Base-by-base conservation (phyloP, 2,888 invertebrate species). In the Thecophora atra region DNA sequence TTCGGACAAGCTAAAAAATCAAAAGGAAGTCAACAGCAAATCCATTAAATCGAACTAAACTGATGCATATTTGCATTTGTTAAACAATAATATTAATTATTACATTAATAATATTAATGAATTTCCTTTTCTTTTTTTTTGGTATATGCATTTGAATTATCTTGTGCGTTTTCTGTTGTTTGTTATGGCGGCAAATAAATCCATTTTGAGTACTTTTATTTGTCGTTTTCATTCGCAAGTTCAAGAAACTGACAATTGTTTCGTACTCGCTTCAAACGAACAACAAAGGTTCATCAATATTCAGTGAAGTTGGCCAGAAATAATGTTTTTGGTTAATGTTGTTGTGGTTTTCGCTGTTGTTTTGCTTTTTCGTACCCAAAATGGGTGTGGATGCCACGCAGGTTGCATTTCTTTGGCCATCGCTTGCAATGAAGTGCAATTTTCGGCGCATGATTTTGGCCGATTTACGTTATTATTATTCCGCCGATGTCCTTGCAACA, bases 201-300 rank as follows among this genome's bases (percentile, higher is more conserved):
- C 58, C 62, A 62, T 62, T 62, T 62, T n/a, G 19, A 30, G 11
- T 24, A 54, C 21, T 54, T 54, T 54, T 54, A 54, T 21, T 54
- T 54, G 8, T 54, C 8, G 37, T n/a, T 30, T 66, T 51, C 30
- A 15, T 8, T 66, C 8, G 28, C 28, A 67, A 56, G 67, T 67
- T 67, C 67, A 67, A 67, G 26, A 67, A 67, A 67, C 56, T 67
- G 54, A 8, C 67, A 37, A 67, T 30, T 67, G 54, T 56, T 21
- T 56, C 21, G 51, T 30, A 21, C 37, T 37, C 60, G 28, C 30
- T 19, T 19, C 21, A 17, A 37, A n/a, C 58, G 28, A 58, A 21
- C 37, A 37, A 26, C 58, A 37, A 62, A 37, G n/a, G 37, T 62
- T 62, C 62, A 62, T 62, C 62, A 62, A 62, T 62, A 62, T 62